These are phyloP conservation scores for Pedetes capensis DNA, from an alignment of 2,113 vertebrate genomes.

Conservation along the genomic window DNA sequence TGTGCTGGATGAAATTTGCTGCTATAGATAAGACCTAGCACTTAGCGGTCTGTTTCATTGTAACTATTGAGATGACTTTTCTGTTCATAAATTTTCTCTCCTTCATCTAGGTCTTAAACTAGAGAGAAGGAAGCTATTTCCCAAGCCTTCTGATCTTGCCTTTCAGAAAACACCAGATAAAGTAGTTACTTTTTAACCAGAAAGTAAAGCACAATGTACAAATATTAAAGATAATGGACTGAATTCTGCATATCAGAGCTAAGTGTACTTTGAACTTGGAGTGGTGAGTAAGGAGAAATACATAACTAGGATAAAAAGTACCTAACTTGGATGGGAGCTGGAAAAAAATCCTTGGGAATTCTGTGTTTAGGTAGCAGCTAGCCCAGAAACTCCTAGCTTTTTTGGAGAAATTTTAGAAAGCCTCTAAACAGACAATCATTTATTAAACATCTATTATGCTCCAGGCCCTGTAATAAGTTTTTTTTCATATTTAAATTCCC, in stretches of 20 bases:
- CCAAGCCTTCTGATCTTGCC: background rate
- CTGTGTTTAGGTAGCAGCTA: background rate
- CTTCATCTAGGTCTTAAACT: conserved; percentile 23
- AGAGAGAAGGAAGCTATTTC: background rate
- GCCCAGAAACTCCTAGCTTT: background rate
- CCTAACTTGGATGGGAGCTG: background rate
- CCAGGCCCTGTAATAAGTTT: background rate
- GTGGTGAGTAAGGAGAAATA: conserved; percentile 32
- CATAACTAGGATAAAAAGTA: background rate
- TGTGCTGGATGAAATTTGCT: conserved; percentile 21
- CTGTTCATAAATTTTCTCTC: conserved; percentile 2
- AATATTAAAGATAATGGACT: conserved; percentile 44
- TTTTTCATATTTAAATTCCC: background rate
- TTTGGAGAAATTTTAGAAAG: conserved; percentile 1
- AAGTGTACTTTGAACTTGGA: conserved; percentile 67
- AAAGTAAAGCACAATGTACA: conserved; percentile 46
- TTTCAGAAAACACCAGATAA: conserved; percentile 56
- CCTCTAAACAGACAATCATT: conserved; percentile 24
- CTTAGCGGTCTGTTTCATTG: background rate
- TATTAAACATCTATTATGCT: conserved; percentile 16
- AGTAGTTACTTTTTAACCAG: conserved; percentile 71
- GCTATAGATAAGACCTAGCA: background rate
- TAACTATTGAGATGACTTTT: conserved; percentile 4
- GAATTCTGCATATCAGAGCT: conserved; percentile 59
- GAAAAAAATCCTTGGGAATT: background rate